Base-by-base conservation (phyloP, 2,113 vertebrate species). In the Climacteris rufus region DNA sequence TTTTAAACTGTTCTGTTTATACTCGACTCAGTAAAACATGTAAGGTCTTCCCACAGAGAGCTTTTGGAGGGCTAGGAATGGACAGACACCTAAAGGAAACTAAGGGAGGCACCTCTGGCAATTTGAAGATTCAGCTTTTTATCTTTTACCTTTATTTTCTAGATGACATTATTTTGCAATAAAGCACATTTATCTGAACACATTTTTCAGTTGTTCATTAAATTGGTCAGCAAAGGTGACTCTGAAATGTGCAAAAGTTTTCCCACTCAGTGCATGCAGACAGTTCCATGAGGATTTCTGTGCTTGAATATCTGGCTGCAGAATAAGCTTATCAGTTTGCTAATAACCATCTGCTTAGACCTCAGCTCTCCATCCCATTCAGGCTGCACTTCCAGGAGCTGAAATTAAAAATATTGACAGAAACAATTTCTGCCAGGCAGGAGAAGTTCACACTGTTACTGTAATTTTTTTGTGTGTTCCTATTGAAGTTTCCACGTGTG, bases 341-440 rank as follows among this genome's bases (percentile, higher is more conserved):
- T 89, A 89, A 96, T 74, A 93, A 82, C 88, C 86, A 94, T 47
- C 86, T 87, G 83, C 83, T 94, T 75, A 61, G 65, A 39, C 60
- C 74, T 92, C 86, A 75, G 71, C 45, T 75, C 87, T 75, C 85
- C 56, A 75, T 54, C 86, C 64, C 64, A 47, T 47, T 37, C 83
- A 82, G 76, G 17, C 81, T 56, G 40, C 72, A 39, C 78, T 87
- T 86, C 70, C 95, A 90, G 70, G 11, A 68, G 68, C 61, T 64
- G 71, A 91, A 96, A 96, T 95, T 95, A 96, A 86, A 96, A 91
- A 82, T 91, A 93, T 72, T 90, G 94, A 95, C 95, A 85, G 94
- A 76, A 95, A 82, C 80, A 81, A 93, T 90, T 94, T 95, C 92
- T 95, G 88, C 90, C 90, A 87, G 82, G 70, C 79, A 82, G 33